Percentiles rank a stretch among this genome's conserved stretches.
These are phyloP conservation scores for Euura saliciscinereae DNA, from an alignment of 1,140 invertebrate species.

Conservation along the genomic window DNA sequence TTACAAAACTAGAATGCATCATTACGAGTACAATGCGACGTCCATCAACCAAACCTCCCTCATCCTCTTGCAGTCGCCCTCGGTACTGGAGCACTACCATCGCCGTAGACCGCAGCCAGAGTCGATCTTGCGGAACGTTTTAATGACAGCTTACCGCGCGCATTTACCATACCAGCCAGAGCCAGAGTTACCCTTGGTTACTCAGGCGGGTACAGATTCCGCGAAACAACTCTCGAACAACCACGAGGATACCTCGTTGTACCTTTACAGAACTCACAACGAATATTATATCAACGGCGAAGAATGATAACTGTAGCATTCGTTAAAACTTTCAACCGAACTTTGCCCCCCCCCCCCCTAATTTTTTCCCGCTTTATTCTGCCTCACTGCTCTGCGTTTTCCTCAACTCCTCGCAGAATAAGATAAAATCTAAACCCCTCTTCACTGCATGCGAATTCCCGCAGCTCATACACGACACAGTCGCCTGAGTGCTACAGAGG, in stretches of 20 bases:
- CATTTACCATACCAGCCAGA: constrained; percentile 29
- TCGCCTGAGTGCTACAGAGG: neutral
- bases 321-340: neutral
- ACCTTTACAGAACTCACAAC: constrained; percentile 12
- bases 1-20: constrained; percentile 44
- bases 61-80: constrained; percentile 7
- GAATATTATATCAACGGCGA: neutral
- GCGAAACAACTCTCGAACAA: constrained; percentile 52
- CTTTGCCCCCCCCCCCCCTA: neutral
- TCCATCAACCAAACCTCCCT: constrained; percentile 37
- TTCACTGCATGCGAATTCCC: too few species aligned
- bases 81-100: constrained; percentile 36
- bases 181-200: constrained; percentile 45
- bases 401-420: too few species aligned
- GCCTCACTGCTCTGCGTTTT: too few species aligned
- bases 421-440: too few species aligned
- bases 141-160: constrained; percentile 56
- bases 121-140: constrained; percentile 60
- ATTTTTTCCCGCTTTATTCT: too few species aligned
- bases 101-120: constrained; percentile 39
- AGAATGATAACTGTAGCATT: constrained; percentile 1
- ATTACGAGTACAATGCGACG: constrained; percentile 47
- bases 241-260: constrained; percentile 35
- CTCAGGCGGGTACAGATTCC: constrained; percentile 41
- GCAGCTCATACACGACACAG: too few species aligned